These are phyloP conservation scores for Heliconius sara DNA, from an alignment of 2,888 invertebrate species.

Conservation along the genomic window DNA sequence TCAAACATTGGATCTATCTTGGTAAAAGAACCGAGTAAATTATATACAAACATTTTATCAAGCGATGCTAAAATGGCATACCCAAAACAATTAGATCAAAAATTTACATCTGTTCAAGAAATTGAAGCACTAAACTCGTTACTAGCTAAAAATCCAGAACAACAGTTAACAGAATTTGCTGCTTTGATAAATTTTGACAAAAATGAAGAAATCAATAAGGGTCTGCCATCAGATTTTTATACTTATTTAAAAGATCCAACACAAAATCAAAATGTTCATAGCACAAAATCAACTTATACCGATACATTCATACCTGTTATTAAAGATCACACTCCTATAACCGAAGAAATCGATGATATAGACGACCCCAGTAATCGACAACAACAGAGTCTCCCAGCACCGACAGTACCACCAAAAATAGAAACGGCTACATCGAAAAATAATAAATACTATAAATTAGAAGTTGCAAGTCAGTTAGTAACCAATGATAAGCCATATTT, in stretches of 20 bases:
- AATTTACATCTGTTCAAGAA: conserved; percentile 68
- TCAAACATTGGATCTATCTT: conserved; percentile 63
- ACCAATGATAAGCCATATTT: conserved; percentile 52
- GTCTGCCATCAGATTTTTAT: conserved; percentile 69
- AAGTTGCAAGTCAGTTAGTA: conserved; percentile 62
- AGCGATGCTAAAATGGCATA: conserved; percentile 64
- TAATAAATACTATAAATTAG: conserved; percentile 67
- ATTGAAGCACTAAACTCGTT: conserved; percentile 75
- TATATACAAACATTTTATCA: conserved; percentile 64
- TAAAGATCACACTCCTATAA: conserved; percentile 75
- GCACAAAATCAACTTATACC: conserved; percentile 58
- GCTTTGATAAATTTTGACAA: conserved; percentile 66
- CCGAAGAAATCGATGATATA: conserved; percentile 74
- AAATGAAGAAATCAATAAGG: conserved; percentile 54
- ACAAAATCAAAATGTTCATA: conserved; percentile 55
- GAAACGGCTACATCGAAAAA: conserved; percentile 61
- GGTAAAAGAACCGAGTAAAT: conserved; percentile 48
- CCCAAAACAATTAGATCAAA: conserved; percentile 66
- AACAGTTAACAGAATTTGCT: conserved; percentile 79
- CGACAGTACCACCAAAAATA: conserved; percentile 54
- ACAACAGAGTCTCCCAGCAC: conserved; percentile 52
- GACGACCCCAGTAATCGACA: conserved; percentile 64
- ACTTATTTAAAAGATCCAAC: conserved; percentile 68
- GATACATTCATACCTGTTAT: conserved; percentile 55
- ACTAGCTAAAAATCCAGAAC: conserved; percentile 75